Conservation (phyloP, 2,888 invertebrate genomes). For the Drosophila cognata region DNA sequence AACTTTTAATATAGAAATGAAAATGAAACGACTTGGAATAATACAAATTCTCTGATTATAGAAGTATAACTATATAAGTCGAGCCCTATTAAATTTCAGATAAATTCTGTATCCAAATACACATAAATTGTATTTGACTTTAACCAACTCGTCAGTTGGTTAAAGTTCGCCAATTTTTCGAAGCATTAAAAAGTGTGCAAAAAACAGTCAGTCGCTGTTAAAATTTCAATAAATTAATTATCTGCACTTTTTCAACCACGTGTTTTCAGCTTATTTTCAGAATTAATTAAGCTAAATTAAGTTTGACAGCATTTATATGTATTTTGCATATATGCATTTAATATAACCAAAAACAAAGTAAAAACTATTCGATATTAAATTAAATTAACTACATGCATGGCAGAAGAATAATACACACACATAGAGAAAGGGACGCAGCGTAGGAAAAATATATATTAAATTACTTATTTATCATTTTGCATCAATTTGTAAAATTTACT, state of each 20-base stretch:
- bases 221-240: conserved; percentile 51
- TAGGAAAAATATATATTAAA: conserved; percentile 64
- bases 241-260: conserved; percentile 25
- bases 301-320: conserved; percentile 63
- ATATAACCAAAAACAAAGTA: conserved; percentile 10
- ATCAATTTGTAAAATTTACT: conserved; percentile 80
- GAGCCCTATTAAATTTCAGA: not conserved
- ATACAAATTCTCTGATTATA: not conserved
- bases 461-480: conserved; percentile 80
- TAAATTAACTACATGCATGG: conserved; percentile 62
- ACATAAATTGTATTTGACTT: not conserved
- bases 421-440: conserved; percentile 5
- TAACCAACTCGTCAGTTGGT: not conserved
- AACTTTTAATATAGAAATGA: not conserved
- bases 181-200: not conserved
- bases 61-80: not conserved
- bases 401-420: conserved; percentile 5
- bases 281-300: conserved; percentile 75
- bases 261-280: conserved; percentile 50
- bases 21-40: not conserved
- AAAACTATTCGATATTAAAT: conserved; percentile 61
- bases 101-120: not conserved
- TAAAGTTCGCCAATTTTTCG: not conserved
- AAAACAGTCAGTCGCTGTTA: not conserved
- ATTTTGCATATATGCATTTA: conserved; percentile 22